These are phyloP conservation scores for Botia kubotai DNA, from an alignment of 2,797 vertebrate genomes.

Conservation along the genomic window DNA sequence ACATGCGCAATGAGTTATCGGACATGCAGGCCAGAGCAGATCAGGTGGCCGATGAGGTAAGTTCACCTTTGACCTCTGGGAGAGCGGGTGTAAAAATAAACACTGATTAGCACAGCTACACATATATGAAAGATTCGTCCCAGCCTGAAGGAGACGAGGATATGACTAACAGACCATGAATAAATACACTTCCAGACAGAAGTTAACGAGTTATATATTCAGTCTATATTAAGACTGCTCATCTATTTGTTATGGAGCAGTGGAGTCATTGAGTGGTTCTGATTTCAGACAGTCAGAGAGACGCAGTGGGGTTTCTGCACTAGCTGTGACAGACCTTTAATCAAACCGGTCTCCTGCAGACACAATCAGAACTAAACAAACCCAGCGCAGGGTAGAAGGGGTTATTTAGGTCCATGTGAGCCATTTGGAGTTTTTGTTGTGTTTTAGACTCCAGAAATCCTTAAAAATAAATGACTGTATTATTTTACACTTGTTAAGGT, in stretches of 20 bases:
- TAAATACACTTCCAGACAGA: not conserved
- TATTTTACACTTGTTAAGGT: not conserved
- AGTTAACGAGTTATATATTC: not conserved
- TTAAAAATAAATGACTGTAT: not conserved
- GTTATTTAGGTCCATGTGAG: too few relatives aligned
- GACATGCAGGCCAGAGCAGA: constrained; percentile 97
- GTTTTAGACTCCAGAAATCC: not conserved
- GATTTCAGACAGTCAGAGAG: constrained; percentile 3
- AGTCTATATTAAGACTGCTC: constrained; percentile 26
- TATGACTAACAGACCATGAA: constrained; percentile 5
- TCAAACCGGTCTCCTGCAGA: constrained; percentile 44
- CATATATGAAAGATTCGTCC: constrained; percentile 11
- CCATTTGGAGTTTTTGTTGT: not conserved
- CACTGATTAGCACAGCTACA: not conserved
- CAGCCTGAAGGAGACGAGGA: not conserved
- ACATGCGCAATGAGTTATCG: constrained; percentile 98
- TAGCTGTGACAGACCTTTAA: constrained; percentile 43
- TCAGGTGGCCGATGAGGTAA: constrained; percentile 94
- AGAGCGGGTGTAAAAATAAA: not conserved
- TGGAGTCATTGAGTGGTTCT: constrained; percentile 21
- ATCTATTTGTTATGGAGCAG: constrained; percentile 17
- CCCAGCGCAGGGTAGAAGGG: not conserved
- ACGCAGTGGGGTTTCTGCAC: not conserved
- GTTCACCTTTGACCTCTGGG: constrained; percentile 12
- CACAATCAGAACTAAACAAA: constrained; percentile 17